Base-by-base conservation (phyloP, 2,888 invertebrate genomes). In the Thumatha senex region DNA sequence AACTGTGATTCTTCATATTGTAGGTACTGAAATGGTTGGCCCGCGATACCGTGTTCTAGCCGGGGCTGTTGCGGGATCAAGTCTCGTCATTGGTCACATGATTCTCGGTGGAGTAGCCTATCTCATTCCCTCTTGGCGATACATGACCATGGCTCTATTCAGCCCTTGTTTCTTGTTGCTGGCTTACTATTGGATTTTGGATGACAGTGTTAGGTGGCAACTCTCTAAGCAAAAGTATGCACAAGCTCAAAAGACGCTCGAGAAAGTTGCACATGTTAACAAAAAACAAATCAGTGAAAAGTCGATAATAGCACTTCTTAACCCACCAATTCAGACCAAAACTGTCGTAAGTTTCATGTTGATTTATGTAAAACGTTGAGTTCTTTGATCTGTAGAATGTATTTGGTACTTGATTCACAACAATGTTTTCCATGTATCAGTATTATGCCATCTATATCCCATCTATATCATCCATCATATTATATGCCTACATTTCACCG, bases 201-300 rank as follows among this genome's bases (percentile, higher is more conserved):
- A 76, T 0, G 95, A 96, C 82, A 95, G 95, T 41, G 92, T 95
- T 11, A 91, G 96, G 56, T 96, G 96, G 96, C 89, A 96, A 14
- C 80, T 96, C 8, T 93, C 94, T 2, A 94, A 95, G 61, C 92
- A 93, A 31, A 92, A 93, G 65, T 92, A 91, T 51, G 89, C 92
- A 0, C 92, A 94, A 61, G 96, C 95, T 0, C 93, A 92, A 57
- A 74, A 70, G 7, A 92, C 95, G 8, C 18, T 95, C 24, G 86
- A 90, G 14, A 93, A 89, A 56, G 94, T 95, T 1, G 94, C 95
- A 0, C 88, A 77, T 55, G 82, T 93, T 0, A 96, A 95, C 61
- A 93, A 91, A 36, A 89, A 89, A 3, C 72, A 85, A 46, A 78
- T 94, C 11, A 92, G 92, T 24, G 89, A 93, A 12, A 88, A 90